Percentiles rank a stretch among this genome's conserved stretches.
Conservation (phyloP, 1,140 invertebrate genomes). For the Apocrypta bakeri region DNA sequence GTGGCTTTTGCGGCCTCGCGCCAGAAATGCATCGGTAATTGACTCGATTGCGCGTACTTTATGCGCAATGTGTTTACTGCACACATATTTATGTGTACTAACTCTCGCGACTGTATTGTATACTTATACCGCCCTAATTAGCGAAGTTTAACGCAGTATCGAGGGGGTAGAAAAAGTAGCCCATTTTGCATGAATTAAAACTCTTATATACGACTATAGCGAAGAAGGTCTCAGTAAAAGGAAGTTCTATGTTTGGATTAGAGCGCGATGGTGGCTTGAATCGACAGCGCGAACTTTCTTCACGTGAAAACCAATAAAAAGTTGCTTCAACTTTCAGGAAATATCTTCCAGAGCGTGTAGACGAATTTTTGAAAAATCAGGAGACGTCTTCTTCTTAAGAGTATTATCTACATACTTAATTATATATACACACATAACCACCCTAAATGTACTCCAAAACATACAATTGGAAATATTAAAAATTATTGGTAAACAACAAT, state of each 20-base stretch:
- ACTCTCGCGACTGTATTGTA: background rate
- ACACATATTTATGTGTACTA: background rate
- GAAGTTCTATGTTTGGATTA: slow-evolving; percentile 9
- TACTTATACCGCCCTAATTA: slow-evolving; percentile 29
- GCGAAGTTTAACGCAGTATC: background rate
- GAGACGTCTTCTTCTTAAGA: no score
- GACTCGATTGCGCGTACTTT: background rate
- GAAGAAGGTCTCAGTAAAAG: background rate
- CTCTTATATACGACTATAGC: background rate
- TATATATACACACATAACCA: no score
- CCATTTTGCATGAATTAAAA: slow-evolving; percentile 12
- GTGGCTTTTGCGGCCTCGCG: background rate
- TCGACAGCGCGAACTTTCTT: slow-evolving; percentile 20
- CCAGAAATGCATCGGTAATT: background rate
- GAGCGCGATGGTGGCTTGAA: slow-evolving; percentile 4
- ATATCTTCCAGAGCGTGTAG: no score
- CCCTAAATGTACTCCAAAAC: no score
- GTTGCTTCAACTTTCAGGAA: background rate
- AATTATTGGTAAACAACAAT: no score
- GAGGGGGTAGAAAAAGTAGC: background rate
- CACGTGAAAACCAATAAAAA: slow-evolving; percentile 2
- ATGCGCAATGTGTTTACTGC: background rate
- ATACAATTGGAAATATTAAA: no score
- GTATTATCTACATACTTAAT: no score
- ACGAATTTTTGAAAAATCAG: no score